phyloP scores from a whole-genome alignment of 2,113 vertebrate species.

The Spea bombifrons region DNA sequence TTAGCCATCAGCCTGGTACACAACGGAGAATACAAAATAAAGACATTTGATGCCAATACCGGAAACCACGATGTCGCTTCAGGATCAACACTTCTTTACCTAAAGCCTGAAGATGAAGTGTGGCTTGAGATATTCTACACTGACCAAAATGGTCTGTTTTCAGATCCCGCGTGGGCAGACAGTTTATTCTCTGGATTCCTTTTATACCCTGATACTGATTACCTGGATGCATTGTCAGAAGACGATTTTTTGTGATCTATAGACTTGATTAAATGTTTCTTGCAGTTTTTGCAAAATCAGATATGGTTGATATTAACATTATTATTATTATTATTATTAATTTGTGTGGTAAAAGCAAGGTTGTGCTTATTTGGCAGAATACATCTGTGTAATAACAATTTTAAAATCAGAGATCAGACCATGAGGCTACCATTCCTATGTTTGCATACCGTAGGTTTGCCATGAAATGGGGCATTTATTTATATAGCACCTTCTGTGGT shows the following conservation, averaged over 20 bases:
- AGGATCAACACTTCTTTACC: slow-evolving; percentile 85
- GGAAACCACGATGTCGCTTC: slow-evolving; percentile 96
- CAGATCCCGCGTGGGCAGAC: slow-evolving; percentile 90
- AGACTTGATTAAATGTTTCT: too few species aligned
- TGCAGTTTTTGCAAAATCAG: too few species aligned
- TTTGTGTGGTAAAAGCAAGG: too few species aligned
- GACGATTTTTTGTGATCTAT: slow-evolving; percentile 66
- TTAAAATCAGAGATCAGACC: too few species aligned
- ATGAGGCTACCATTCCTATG: too few species aligned
- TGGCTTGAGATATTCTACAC: slow-evolving; percentile 96
- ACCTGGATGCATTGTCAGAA: slow-evolving; percentile 84
- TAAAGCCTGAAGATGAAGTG: slow-evolving; percentile 93
- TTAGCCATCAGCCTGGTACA: slow-evolving; percentile 90
- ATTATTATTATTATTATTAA: too few species aligned
- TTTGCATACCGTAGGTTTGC: too few species aligned
- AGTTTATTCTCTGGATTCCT: slow-evolving; percentile 97
- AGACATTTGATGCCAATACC: slow-evolving; percentile 95
- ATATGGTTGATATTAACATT: too few species aligned
- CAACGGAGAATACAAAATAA: slow-evolving; percentile 90
- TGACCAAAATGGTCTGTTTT: slow-evolving; percentile 94
- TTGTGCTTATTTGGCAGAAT: too few species aligned
- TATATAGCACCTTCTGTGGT: too few species aligned
- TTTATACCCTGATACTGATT: slow-evolving; percentile 89
- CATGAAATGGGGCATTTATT: too few species aligned
- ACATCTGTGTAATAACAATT: too few species aligned